Evolutionary conservation across 2,888 invertebrate genomes (phyloP).

Genomic region (Odontocolon sp.): DNA sequence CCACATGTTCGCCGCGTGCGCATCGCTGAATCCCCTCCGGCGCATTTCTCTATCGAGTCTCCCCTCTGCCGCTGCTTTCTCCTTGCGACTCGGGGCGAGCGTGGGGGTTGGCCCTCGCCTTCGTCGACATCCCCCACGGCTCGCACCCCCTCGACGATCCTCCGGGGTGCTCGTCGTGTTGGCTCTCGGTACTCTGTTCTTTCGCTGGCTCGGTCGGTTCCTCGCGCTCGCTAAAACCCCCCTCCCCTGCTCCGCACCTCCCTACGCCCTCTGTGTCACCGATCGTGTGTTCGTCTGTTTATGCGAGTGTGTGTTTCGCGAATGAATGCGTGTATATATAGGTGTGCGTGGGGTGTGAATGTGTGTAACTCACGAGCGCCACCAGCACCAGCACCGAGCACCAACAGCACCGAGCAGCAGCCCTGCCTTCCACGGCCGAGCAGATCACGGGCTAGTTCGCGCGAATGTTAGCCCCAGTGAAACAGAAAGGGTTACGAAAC

Average conservation of each 20-base stretch:
- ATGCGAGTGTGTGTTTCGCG: too few relatives aligned
- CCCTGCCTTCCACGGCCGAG: conserved; percentile 71
- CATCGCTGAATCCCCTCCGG: not conserved
- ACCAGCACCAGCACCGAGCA: conserved; percentile 81
- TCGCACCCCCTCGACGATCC: conserved; percentile 44
- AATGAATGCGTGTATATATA: not conserved
- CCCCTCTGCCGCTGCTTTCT: conserved; percentile 11
- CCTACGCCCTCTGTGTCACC: conserved; percentile 25
- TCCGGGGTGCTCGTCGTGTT: too few relatives aligned
- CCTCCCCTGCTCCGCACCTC: conserved; percentile 21
- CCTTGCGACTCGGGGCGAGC: too few relatives aligned
- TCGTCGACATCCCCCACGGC: conserved; percentile 14
- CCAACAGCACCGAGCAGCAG: conserved; percentile 63
- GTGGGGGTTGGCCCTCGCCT: conserved; percentile 15
- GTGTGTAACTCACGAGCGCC: conserved; percentile 81
- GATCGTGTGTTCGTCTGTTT: conserved; percentile 42
- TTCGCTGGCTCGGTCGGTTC: conserved; percentile 7
- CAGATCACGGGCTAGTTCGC: conserved; percentile 73
- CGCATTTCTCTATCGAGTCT: conserved; percentile 2
- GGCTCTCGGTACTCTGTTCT: too few relatives aligned
- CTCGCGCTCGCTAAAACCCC: conserved; percentile 9
- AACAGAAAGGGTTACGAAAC: conserved; percentile 63
- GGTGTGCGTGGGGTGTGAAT: not conserved
- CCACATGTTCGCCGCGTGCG: too few relatives aligned
- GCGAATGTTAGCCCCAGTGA: conserved; percentile 76